Evolutionary conservation across 2,797 vertebrate genomes (phyloP), one percentile per base, ranked within the genome.

Genomic region (Sebastiscus albofasciatus): DNA sequence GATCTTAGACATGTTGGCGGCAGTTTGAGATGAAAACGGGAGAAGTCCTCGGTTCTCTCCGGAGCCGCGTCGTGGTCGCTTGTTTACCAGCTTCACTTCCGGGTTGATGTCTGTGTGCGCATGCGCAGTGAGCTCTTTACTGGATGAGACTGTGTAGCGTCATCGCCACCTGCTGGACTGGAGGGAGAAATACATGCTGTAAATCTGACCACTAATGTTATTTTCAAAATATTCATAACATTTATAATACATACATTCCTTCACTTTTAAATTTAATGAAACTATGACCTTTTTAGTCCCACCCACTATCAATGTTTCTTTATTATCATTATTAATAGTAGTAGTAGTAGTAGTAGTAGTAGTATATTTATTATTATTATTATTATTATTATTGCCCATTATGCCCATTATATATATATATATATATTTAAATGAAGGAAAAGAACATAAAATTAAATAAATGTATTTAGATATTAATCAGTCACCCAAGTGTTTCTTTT

Each of bases 1-100:
- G 54, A 91, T 90, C 4, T 90, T 81, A 0, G 87, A 90, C 91
- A 92, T 92, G 1, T 59, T n/a, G 0, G 6, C 46, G 2, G 20
- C 1, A 0, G 9, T 3, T 0, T 9, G 5, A 0, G 46, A 14
- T 1, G 1, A 27, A 8, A 26, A 3, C 52, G 0, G 31, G 3
- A 27, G 8, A 5, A 70, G 5, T 12, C 24, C 24, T 24, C 24
- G 24, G 24, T 24, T 24, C 24, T 24, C 33, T 39, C 69, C 12
- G 14, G n/a, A 14, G 6, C 36, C 36, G n/a, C 26, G 46, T 10
- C 16, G 26, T 24, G 34, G 13, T 27, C 12, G 2, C 1, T 65
- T 88, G 83, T 87, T 89, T 87, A 79, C 71, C 1, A 4, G 20
- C 5, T 58, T 2, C 52, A 77, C 81, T 79, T 81, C 86, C 88